Base-by-base conservation (phyloP, 2,888 invertebrate genomes). In the Leucophenga maculata region DNA sequence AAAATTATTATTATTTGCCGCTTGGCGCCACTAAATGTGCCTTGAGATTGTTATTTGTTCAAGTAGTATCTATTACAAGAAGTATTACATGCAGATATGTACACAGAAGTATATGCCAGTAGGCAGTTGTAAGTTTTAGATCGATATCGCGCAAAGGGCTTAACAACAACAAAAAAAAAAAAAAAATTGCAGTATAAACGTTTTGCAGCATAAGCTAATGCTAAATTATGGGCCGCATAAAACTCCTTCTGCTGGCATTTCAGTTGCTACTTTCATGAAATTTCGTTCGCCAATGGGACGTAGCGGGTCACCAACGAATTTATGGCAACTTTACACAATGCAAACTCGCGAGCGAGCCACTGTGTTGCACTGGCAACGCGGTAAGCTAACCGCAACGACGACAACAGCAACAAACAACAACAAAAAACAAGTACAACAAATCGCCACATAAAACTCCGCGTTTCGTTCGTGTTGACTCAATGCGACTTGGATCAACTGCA, bases 321-420 rank as follows among this genome's bases (percentile, higher is more conserved):
- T 84, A 84, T 84, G 86, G 84, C 86, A 81, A 85, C 81, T 80
- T 85, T 82, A 78, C 80, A 75, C 76, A 72, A 72, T 66, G 52
- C 13, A 52, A 68, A 67, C 26, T 14, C 22, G 44, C 0, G 11
- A 31, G 44, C 0, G 11, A 31, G n/a, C 31, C 26, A 3, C 26
- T 26, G 26, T 57, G 55, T 11, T 57, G 57, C 46, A 32, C 31
- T 60, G 69, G 16, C 18, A 44, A 18, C 44, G 65, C 74, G 69
- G 72, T 65, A 74, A 75, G 65, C 83, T 83, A 81, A 81, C 80
- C 78, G 74, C 73, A 83, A 83, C 76, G 68, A 73, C 69, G 60
- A 60, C 71, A 72, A n/a, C 68, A 59, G 26, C 48, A 48, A 50
- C 6, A 11, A 39, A 31, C 71, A 72, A 13, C 67, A 59, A 44